Base-by-base conservation (phyloP, 2,113 vertebrate genomes). In the Odocoileus virginianus region DNA sequence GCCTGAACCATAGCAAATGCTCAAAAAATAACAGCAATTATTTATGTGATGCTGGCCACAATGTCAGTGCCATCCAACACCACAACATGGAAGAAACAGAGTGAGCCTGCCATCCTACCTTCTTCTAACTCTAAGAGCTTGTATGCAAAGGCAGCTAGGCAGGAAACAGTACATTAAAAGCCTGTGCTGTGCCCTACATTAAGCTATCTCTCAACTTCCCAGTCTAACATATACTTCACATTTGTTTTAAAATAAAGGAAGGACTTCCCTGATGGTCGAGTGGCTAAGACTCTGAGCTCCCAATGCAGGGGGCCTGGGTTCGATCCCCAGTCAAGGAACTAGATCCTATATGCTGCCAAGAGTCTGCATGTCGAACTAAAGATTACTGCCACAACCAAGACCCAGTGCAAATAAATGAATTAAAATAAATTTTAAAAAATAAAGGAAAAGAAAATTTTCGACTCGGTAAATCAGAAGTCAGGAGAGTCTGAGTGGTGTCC, bases 231-330 rank as follows among this genome's bases (percentile, higher is more conserved):
- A 88, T 3, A 87, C 30, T 13, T 96, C 74, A 88, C 50, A 90
- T 94, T 89, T 81, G 61, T 61, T 89, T 95, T 91, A 57, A 91
- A 96, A 86, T 71, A 83, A 92, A 97, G 81, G 40, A 85, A 96
- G 64, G 33, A 67, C 33, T 67, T 67, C 64, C 64, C 64, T n/a
- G 33, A 33, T 36, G 64, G 33, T 67, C 33, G 16, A 67, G 64
- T n/a, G 64, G 33, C 64, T n/a, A 67, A 67, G 64, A 67, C 64
- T 67, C 64, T 67, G 33, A 19, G 64, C 33, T 67, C 33, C 33
- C 64, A 67, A 67, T n/a, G 64, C 16, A 36, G 64, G 64, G 33
- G 64, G 33, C 4, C 33, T 36, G 8, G 64, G 33, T 36, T n/a
- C 4, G 0, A 8, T 67, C 64, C 64, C 64, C 64, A 67, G 64